Evolutionary conservation across 2,888 invertebrate genomes (phyloP).

Genomic region (Zhengitettix transpicula): DNA sequence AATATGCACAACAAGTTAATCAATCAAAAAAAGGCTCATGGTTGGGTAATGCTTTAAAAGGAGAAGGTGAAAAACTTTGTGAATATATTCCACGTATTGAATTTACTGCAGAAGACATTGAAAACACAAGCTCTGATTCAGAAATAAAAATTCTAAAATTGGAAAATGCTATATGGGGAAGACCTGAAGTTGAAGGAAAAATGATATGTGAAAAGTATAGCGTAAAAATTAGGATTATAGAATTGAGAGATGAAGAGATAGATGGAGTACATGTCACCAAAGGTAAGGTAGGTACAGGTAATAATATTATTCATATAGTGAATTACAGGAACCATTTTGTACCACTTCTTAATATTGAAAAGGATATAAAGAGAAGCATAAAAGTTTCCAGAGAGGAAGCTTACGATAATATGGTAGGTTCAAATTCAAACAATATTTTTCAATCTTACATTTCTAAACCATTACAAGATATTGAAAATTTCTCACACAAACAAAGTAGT

Average conservation of each 20-base stretch:
- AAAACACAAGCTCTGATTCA: not conserved
- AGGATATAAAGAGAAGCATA: conserved; percentile 1
- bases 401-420: conserved; percentile 2
- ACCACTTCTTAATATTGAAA: conserved; percentile 4
- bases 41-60: too few relatives aligned
- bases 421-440: conserved; percentile 3
- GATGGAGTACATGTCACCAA: conserved; percentile 2
- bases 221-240: not conserved
- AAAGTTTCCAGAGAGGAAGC: conserved; percentile 4
- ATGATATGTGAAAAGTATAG: conserved; percentile 3
- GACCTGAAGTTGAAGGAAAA: conserved; percentile 4
- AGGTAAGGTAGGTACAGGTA: conserved; percentile 2
- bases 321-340: conserved; percentile 5
- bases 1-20: too few relatives aligned
- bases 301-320: conserved; percentile 2
- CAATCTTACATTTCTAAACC: conserved; percentile 1
- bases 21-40: too few relatives aligned
- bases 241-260: conserved; percentile 2
- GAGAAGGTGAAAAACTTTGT: not conserved
- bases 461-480: conserved; percentile 2
- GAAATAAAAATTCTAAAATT: conserved; percentile 1
- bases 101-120: conserved; percentile 1
- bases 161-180: conserved; percentile 4
- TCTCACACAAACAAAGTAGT: conserved; percentile 1
- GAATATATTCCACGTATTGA: conserved; percentile 1